These are phyloP conservation scores for Zhengitettix transpicula DNA, from an alignment of 2,888 invertebrate genomes.

Conservation along the genomic window DNA sequence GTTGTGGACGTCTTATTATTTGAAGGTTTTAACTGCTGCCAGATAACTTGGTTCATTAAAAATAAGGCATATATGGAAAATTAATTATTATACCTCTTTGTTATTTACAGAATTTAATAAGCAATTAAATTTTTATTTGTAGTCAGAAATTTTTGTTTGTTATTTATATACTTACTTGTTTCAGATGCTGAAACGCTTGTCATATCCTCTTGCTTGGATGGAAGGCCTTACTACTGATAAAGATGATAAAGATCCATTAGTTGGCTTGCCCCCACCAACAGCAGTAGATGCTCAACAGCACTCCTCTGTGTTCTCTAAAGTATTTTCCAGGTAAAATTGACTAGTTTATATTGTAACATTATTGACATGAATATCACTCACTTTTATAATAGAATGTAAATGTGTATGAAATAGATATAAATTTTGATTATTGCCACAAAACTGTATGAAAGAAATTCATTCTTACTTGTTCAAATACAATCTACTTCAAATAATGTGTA, in stretches of 20 bases:
- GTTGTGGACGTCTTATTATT: no score
- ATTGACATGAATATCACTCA: constrained; percentile 1
- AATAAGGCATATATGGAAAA: no score
- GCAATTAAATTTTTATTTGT: neutral
- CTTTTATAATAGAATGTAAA: neutral
- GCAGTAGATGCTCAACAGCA: constrained; percentile 26
- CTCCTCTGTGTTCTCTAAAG: constrained; percentile 75
- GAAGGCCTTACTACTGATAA: constrained; percentile 71
- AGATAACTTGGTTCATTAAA: no score
- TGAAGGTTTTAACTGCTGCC: no score
- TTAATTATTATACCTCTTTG: no score
- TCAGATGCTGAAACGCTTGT: constrained; percentile 83
- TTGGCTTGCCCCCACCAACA: constrained; percentile 16
- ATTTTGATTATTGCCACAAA: neutral
- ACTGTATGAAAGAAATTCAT: no score
- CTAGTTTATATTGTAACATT: neutral
- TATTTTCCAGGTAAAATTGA: constrained; percentile 67
- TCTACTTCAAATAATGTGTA: no score
- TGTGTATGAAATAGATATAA: neutral
- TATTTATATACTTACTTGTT: constrained; percentile 15
- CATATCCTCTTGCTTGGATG: constrained; percentile 84
- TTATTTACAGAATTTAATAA: neutral
- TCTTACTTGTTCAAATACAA: no score
- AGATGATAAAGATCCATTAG: constrained; percentile 30
- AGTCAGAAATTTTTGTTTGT: neutral